phyloP scores from a whole-genome alignment of 1,140 invertebrate genomes.

The Whitmania pigra region DNA sequence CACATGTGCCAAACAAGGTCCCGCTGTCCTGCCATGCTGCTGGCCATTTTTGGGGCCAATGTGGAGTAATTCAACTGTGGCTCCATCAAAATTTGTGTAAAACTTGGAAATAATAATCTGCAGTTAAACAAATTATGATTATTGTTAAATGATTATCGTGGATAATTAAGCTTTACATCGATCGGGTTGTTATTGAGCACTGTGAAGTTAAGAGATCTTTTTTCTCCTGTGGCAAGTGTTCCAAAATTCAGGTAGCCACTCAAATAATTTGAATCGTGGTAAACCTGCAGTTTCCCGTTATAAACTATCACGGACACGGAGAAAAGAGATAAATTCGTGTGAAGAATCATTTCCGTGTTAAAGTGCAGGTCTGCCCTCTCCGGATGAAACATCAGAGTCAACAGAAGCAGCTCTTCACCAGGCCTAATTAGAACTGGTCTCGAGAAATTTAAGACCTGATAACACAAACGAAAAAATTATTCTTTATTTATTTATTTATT shows the following conservation, averaged over 20 bases:
- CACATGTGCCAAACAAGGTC: too few species aligned
- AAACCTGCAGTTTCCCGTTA: conserved; percentile 53
- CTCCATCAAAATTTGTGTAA: not conserved
- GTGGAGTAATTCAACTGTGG: not conserved
- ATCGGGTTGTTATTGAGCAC: conserved; percentile 65
- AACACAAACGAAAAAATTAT: conserved; percentile 22
- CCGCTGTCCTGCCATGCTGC: too few species aligned
- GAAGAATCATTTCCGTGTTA: conserved; percentile 52
- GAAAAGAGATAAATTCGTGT: conserved; percentile 61
- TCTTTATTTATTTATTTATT: too few species aligned
- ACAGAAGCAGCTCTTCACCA: conserved; percentile 49
- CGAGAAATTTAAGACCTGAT: conserved; percentile 39
- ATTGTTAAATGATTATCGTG: not conserved
- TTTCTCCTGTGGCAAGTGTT: conserved; percentile 55
- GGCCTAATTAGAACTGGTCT: conserved; percentile 51
- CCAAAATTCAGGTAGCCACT: conserved; percentile 59
- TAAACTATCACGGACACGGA: conserved; percentile 60
- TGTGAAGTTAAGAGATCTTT: conserved; percentile 56
- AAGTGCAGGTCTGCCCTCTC: conserved; percentile 51
- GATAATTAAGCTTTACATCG: conserved; percentile 43
- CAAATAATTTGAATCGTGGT: not conserved
- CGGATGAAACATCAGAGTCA: conserved; percentile 48
- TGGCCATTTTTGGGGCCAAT: too few species aligned
- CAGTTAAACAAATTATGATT: not conserved
- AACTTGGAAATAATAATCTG: not conserved